phyloP scores from a whole-genome alignment of 2,113 vertebrate genomes.

The Pao palembangensis region DNA sequence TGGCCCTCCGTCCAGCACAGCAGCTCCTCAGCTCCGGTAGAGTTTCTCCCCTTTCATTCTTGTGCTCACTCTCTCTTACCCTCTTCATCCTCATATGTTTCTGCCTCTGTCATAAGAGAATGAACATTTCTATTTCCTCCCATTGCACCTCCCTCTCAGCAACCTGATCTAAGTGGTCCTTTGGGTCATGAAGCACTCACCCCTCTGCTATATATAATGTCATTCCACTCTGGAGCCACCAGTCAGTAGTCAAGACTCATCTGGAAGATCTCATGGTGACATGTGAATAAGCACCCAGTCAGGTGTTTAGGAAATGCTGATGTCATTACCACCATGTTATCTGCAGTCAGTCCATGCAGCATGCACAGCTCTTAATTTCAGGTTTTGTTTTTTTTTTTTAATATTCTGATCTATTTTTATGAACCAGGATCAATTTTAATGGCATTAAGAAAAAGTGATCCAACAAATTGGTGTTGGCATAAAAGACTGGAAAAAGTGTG shows the following conservation, averaged over 20 bases:
- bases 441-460: conserved; percentile 29
- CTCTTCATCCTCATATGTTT: conserved; percentile 19
- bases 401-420: conserved; percentile 38
- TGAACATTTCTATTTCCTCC: conserved; percentile 47
- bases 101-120: conserved; percentile 24
- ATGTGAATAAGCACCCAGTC: conserved; percentile 57
- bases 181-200: conserved; percentile 36
- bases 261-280: conserved; percentile 55
- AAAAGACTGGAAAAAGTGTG: conserved; percentile 32
- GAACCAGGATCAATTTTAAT: conserved; percentile 21
- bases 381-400: conserved; percentile 25
- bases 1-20: conserved; percentile 42
- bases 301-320: no score
- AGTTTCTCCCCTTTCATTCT: conserved; percentile 37
- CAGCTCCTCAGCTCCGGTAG: conserved; percentile 36
- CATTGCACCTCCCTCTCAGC: conserved; percentile 4
- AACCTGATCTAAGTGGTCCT: conserved; percentile 35
- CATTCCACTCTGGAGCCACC: conserved; percentile 55
- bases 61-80: conserved; percentile 3
- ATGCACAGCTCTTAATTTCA: conserved; percentile 37
- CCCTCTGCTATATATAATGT: conserved; percentile 43
- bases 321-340: conserved; percentile 55
- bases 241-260: conserved; percentile 44
- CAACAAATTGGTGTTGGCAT: conserved; percentile 38
- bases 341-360: conserved; percentile 40